phyloP scores from a whole-genome alignment of 2,888 invertebrate genomes.

The Alloplasta piceator region DNA sequence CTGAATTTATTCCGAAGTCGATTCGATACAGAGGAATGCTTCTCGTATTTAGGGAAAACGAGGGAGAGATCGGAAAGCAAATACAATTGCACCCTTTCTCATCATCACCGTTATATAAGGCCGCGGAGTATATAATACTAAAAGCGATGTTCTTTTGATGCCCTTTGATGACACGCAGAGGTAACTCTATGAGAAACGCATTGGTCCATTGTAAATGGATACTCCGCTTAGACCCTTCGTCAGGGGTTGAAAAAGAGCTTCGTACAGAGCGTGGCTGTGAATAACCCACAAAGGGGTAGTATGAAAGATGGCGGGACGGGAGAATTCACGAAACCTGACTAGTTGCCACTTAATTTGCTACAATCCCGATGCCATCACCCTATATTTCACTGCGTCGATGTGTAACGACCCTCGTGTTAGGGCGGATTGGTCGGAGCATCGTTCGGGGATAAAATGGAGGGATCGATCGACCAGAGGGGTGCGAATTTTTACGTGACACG shows the following conservation, averaged over 20 bases:
- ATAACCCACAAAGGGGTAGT: conserved; percentile 56
- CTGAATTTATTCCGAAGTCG: conserved; percentile 69
- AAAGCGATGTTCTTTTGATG: conserved; percentile 28
- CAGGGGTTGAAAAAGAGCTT: conserved; percentile 66
- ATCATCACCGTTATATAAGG: neutral
- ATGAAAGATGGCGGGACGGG: conserved; percentile 63
- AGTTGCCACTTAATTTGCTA: conserved; percentile 82
- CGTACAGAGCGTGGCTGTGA: conserved; percentile 18
- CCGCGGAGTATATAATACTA: conserved; percentile 14
- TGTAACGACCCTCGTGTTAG: conserved; percentile 25
- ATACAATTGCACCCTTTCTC: conserved; percentile 8
- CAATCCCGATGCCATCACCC: conserved; percentile 60
- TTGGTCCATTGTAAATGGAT: conserved; percentile 79
- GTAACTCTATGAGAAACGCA: conserved; percentile 64
- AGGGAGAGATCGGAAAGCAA: conserved; percentile 38
- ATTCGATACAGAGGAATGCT: conserved; percentile 75
- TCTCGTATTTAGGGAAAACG: conserved; percentile 59
- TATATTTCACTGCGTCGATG: conserved; percentile 8
- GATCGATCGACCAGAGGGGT: conserved; percentile 31
- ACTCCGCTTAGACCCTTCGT: conserved; percentile 68
- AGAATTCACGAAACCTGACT: conserved; percentile 70
- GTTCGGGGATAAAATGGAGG: conserved; percentile 17
- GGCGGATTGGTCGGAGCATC: conserved; percentile 32
- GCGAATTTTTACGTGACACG: conserved; percentile 25
- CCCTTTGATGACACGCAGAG: conserved; percentile 52